Evolutionary conservation across 2,888 invertebrate genomes (phyloP).

Genomic region (Tachina fera): DNA sequence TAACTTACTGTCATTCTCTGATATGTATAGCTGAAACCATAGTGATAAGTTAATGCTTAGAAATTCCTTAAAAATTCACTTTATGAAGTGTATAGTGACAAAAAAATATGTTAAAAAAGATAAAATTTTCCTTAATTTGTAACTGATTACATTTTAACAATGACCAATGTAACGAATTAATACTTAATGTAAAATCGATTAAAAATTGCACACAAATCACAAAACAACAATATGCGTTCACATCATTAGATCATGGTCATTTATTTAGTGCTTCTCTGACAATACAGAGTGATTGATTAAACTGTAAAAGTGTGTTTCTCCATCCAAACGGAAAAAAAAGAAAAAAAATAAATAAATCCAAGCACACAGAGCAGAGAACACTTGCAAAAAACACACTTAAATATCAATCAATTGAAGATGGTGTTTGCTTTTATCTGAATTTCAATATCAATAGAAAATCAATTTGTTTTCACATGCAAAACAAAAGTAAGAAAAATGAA

Average conservation of each 20-base stretch:
- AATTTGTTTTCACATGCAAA: slow-evolving; percentile 54
- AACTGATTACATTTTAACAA: neutral
- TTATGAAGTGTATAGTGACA: too few species aligned
- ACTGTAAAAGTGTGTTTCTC: slow-evolving; percentile 6
- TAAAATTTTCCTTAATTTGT: neutral
- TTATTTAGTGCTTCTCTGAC: slow-evolving; percentile 17
- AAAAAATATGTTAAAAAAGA: too few species aligned
- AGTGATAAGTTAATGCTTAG: too few species aligned
- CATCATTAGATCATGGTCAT: slow-evolving; percentile 4
- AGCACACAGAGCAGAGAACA: neutral
- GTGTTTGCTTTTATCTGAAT: slow-evolving; percentile 37
- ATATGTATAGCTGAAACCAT: too few species aligned
- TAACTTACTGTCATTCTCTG: too few species aligned
- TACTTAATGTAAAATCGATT: slow-evolving; percentile 35
- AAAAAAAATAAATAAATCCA: neutral
- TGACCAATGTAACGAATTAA: neutral
- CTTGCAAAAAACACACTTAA: neutral
- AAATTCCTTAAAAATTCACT: too few species aligned
- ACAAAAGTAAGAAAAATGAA: slow-evolving; percentile 20
- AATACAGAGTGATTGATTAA: slow-evolving; percentile 49
- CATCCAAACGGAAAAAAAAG: slow-evolving; percentile 15
- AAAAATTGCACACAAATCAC: slow-evolving; percentile 43
- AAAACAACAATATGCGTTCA: slow-evolving; percentile 16
- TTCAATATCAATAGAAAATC: slow-evolving; percentile 57
- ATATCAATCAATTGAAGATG: slow-evolving; percentile 52